Percentiles rank a stretch among this genome's conserved stretches.
These are phyloP conservation scores for Leucophenga montana DNA, from an alignment of 2,888 invertebrate species.

Conservation along the genomic window DNA sequence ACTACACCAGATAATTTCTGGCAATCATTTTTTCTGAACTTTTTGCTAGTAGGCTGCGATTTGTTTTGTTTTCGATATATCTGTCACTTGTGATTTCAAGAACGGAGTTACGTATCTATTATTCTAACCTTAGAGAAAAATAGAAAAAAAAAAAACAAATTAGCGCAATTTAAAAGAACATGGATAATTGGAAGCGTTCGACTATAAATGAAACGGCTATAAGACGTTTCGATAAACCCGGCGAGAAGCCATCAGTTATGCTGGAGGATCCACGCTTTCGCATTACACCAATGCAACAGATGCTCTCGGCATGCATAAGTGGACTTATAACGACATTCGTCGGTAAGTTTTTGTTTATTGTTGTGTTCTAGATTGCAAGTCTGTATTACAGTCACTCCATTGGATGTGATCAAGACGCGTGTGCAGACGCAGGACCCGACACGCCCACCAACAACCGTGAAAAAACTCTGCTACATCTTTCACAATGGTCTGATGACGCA, in stretches of 20 bases:
- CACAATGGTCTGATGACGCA: slow-evolving; percentile 99
- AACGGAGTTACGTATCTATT: too few relatives aligned
- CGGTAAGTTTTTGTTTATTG: slow-evolving; percentile 75
- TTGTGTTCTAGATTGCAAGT: not conserved
- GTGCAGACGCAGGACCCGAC: slow-evolving; percentile 84
- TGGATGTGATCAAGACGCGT: slow-evolving; percentile 98
- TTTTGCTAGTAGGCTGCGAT: too few relatives aligned
- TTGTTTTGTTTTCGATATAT: too few relatives aligned
- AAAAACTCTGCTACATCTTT: slow-evolving; percentile 91
- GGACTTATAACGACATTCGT: slow-evolving; percentile 89
- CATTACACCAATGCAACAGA: slow-evolving; percentile 71
- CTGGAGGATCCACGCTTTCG: slow-evolving; percentile 82
- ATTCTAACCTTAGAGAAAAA: too few relatives aligned
- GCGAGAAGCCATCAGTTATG: not conserved
- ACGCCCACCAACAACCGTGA: slow-evolving; percentile 80
- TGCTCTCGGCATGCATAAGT: slow-evolving; percentile 76
- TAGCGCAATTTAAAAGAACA: too few relatives aligned
- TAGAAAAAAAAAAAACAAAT: too few relatives aligned
- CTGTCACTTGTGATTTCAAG: too few relatives aligned
- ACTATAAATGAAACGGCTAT: too few relatives aligned
- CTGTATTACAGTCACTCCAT: slow-evolving; percentile 85
- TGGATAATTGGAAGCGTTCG: too few relatives aligned
- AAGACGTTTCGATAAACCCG: too few relatives aligned
- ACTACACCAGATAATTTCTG: too few relatives aligned
- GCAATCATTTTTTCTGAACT: too few relatives aligned